Evolutionary conservation across 2,797 vertebrate species (phyloP).

Genomic region (Aselliscus stoliczkanus): DNA sequence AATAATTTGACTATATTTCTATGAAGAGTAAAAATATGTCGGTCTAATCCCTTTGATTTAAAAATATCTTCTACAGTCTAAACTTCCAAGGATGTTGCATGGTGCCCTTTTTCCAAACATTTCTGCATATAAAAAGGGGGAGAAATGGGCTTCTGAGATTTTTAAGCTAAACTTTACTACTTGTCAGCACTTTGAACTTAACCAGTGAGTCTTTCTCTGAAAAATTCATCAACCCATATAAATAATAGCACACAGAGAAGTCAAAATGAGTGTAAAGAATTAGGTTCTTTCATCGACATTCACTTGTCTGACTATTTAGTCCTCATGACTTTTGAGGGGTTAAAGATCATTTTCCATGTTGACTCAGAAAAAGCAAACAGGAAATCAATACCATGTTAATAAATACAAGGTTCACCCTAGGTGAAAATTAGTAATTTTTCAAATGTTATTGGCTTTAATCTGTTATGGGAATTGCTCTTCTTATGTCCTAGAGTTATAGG

Average conservation of each 20-base stretch:
- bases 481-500: conserved; percentile 42
- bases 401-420: conserved; percentile 25
- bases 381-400: conserved; percentile 62
- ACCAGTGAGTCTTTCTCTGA: conserved; percentile 36
- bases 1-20: conserved; percentile 22
- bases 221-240: conserved; percentile 32
- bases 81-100: conserved; percentile 24
- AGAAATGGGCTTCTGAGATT: neutral
- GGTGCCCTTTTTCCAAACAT: neutral
- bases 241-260: conserved; percentile 8
- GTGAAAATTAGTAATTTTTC: conserved; percentile 53
- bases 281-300: conserved; percentile 39
- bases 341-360: conserved; percentile 52
- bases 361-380: conserved; percentile 59
- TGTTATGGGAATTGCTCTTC: conserved; percentile 43
- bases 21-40: neutral
- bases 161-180: conserved; percentile 2
- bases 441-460: conserved; percentile 36
- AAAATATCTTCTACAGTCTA: conserved; percentile 9
- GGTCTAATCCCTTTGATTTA: neutral
- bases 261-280: neutral
- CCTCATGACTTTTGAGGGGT: conserved; percentile 16
- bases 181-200: conserved; percentile 31
- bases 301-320: conserved; percentile 21
- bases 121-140: neutral